These are phyloP conservation scores for Vespertilio murinus DNA, from an alignment of 2,797 vertebrate genomes.

Conservation along the genomic window DNA sequence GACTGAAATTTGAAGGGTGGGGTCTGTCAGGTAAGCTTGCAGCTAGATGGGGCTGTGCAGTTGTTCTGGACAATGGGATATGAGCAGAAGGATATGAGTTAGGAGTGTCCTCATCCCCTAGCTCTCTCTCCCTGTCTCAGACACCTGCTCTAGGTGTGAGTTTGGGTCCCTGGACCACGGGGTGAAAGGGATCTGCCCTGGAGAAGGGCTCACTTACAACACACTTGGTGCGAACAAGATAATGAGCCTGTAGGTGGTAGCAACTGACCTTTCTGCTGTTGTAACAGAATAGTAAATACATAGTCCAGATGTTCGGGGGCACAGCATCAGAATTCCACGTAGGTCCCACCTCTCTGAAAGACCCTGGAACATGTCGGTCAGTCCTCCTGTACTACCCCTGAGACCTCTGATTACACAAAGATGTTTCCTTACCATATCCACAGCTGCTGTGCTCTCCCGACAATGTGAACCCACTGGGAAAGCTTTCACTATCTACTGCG, in stretches of 20 bases:
- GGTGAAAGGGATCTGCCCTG: background rate
- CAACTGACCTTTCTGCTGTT: background rate
- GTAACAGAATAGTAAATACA: background rate
- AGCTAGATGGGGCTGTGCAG: fast-evolving
- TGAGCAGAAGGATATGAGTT: background rate
- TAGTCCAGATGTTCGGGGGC: background rate
- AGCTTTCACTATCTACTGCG: background rate
- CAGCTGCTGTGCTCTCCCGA: background rate
- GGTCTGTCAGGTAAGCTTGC: background rate
- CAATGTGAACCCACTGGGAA: background rate
- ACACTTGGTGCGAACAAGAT: background rate
- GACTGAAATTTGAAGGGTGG: background rate
- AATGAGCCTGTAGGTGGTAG: background rate
- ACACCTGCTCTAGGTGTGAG: background rate
- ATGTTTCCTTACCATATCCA: fast-evolving
- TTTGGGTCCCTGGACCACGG: no score
- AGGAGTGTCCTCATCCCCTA: fast-evolving
- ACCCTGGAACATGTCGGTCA: fast-evolving
- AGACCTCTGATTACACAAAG: fast-evolving
- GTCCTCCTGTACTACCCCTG: background rate
- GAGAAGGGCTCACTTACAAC: background rate
- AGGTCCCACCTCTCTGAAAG: background rate
- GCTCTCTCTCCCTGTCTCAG: background rate
- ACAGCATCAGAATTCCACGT: background rate
- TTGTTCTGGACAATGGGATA: background rate